Percentiles rank a stretch among this genome's conserved stretches.
Conservation (phyloP, 2,113 vertebrate genomes). For the Paracyprichromis sp. region DNA sequence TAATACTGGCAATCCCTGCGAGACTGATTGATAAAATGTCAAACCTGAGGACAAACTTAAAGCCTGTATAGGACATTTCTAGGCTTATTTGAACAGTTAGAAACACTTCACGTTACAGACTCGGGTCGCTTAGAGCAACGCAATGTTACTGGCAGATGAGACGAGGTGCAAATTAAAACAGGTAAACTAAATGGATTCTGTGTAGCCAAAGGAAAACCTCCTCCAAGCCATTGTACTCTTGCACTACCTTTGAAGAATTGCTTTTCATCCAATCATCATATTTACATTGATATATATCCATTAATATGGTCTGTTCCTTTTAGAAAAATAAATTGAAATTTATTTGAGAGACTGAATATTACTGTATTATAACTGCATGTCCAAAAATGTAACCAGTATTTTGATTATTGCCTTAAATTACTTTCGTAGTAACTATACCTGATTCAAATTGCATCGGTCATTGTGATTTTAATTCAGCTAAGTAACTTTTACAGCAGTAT, state of each 20-base stretch:
- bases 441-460: not conserved
- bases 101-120: not conserved
- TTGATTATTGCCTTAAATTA: not conserved
- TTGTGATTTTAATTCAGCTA: not conserved
- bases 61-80: not conserved
- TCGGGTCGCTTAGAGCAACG: not conserved
- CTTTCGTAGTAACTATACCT: not conserved
- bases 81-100: not conserved
- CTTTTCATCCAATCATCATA: not conserved
- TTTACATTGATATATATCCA: not conserved
- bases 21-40: not conserved
- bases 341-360: not conserved
- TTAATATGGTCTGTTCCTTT: not conserved
- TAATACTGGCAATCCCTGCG: not conserved
- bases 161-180: not conserved
- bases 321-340: not conserved
- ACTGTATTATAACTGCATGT: not conserved
- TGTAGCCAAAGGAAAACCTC: not conserved
- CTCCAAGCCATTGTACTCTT: not conserved
- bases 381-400: not conserved
- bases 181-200: not conserved
- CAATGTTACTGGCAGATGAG: not conserved
- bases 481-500: not conserved
- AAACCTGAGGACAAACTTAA: not conserved
- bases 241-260: not conserved